Base-by-base conservation (phyloP, 2,888 invertebrate species). In the Drosophila nr. fundita region DNA sequence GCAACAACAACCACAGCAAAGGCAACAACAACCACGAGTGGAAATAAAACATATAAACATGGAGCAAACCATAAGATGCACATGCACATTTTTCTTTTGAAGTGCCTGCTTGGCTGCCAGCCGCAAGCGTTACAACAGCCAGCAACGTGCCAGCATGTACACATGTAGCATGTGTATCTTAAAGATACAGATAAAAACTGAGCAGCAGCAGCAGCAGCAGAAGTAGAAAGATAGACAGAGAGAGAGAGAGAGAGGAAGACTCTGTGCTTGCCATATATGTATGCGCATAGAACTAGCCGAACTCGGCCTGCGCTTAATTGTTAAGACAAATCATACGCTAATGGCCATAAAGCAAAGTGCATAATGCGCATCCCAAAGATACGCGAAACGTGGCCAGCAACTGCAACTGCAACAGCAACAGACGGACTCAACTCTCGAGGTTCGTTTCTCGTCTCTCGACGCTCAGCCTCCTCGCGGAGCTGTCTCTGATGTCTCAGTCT, bases 291-390 rank as follows among this genome's bases (percentile, higher is more conserved):
- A 64, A 38, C 75, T 62, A 59, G 59, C 55, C 45, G 49, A 27
- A 24, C 53, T 62, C 48, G 68, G 71, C 69, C 76, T 74, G 64
- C 69, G 73, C 82, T 90, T 87, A 87, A 90, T 87, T 90, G 89
- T 90, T 87, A 90, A 87, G 89, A 87, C 90, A 87, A 87, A 87
- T 87, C 87, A 89, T 89, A 89, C 87, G 89, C 90, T 87, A 87
- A 87, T 87, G 89, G 87, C 82, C 84, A 75, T 90, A 86, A 88
- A 87, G 82, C 82, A 45, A 82, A 78, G 74, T 89, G 80, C 73
- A 74, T 73, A 66, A 63, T 57, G 70, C 67, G 72, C 67, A 78
- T 66, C 78, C 67, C 54, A 42, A 61, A 73, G 69, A 86, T 78
- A 62, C 70, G 74, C 68, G 64, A 80, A 81, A 79, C 85, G 70